Conservation (phyloP, 2,797 vertebrate genomes). For the Clarias pachynema region DNA sequence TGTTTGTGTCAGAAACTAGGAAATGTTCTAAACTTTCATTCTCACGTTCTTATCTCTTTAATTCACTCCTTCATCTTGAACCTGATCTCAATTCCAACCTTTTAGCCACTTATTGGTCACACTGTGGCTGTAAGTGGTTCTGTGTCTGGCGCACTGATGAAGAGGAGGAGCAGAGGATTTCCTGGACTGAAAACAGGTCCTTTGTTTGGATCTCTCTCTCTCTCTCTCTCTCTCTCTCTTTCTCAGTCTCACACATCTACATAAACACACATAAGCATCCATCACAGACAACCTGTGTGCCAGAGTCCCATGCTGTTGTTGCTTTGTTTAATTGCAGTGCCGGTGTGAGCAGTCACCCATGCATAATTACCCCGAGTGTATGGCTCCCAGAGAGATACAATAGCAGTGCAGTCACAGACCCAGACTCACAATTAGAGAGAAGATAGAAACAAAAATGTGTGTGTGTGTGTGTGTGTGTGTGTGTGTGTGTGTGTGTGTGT, state of each 20-base stretch:
- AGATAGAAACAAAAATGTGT: conserved; percentile 22
- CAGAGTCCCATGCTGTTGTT: conserved; percentile 36
- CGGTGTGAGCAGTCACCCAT: conserved; percentile 65
- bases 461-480: conserved; percentile 9
- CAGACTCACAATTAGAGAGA: conserved; percentile 27
- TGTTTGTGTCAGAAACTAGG: background rate
- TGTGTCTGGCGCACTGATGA: background rate
- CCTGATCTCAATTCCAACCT: background rate
- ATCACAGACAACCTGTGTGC: conserved; percentile 26
- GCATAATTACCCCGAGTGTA: conserved; percentile 63
- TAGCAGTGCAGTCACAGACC: conserved; percentile 10
- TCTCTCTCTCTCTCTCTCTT: background rate
- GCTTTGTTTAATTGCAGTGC: conserved; percentile 53
- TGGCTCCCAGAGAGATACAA: conserved; percentile 47
- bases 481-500: conserved; percentile 26
- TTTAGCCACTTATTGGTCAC: background rate
- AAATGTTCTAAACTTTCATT: background rate
- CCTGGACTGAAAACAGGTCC: background rate
- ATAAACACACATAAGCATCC: conserved; percentile 35
- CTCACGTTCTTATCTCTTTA: background rate
- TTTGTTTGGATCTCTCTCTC: background rate
- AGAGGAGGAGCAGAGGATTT: conserved; percentile 7
- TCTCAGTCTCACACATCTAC: conserved; percentile 14
- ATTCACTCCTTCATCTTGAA: background rate
- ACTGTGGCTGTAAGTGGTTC: background rate